phyloP scores from a whole-genome alignment of 2,113 vertebrate genomes.

The Nannospalax galili region DNA sequence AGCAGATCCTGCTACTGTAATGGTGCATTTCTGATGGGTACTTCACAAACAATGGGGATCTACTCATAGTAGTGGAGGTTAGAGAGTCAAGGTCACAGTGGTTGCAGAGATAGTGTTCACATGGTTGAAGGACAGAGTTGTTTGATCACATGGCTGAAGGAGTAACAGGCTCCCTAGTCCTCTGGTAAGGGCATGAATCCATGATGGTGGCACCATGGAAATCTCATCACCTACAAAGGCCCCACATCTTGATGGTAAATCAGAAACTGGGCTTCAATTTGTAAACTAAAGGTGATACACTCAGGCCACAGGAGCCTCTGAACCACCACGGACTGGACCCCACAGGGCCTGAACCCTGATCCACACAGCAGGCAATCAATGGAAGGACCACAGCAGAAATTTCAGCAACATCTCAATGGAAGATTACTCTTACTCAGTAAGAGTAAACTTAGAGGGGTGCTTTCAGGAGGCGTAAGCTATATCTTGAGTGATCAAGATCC shows the following conservation, averaged over 20 bases:
- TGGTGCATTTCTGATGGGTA: not conserved
- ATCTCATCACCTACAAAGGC: not conserved
- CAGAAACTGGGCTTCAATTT: not conserved
- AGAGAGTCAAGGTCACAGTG: not conserved
- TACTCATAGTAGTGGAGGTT: not conserved
- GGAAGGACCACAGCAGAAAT: not conserved
- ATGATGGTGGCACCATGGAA: not conserved
- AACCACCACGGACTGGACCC: not conserved
- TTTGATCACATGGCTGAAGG: not conserved
- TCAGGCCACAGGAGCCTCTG: not conserved
- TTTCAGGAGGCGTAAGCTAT: not conserved
- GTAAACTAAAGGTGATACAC: fast-evolving
- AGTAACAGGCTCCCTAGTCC: not conserved
- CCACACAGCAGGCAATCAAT: not conserved
- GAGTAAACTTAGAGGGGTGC: fast-evolving
- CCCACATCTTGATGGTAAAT: not conserved
- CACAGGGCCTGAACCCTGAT: fast-evolving
- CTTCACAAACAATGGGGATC: not conserved
- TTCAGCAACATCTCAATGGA: fast-evolving
- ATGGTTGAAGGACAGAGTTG: no score
- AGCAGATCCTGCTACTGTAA: not conserved
- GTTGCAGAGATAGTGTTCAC: no score
- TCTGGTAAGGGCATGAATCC: not conserved
- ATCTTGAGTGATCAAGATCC: not conserved
- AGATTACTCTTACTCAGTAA: no score